Conservation (phyloP, 2,113 vertebrate genomes). For the Silurus glanis region DNA sequence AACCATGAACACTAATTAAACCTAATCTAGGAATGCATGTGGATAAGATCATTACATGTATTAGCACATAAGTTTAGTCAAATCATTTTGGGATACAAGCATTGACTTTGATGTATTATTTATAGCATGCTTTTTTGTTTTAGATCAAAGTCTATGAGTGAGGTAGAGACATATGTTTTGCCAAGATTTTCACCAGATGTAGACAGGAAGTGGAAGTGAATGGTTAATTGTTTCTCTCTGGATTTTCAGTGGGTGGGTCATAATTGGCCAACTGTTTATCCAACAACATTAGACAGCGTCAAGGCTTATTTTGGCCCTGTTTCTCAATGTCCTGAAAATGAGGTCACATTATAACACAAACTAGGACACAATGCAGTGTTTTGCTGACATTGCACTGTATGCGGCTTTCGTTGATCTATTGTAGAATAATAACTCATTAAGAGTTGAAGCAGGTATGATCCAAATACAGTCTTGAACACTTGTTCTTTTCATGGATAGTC, state of each 20-base stretch:
- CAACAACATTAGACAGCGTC: constrained; percentile 14
- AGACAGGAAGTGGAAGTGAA: constrained; percentile 38
- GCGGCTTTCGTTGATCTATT: neutral
- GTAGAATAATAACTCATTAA: neutral
- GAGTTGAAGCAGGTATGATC: neutral
- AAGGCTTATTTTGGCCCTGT: neutral
- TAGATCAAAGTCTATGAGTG: constrained; percentile 16
- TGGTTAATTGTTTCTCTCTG: constrained; percentile 24
- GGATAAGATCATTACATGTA: neutral
- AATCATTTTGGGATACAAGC: neutral
- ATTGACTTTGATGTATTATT: constrained; percentile 1
- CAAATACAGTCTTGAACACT: neutral
- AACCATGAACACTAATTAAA: neutral
- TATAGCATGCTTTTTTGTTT: neutral
- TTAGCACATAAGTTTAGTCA: neutral
- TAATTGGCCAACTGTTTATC: constrained; percentile 24
- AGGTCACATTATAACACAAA: constrained; percentile 25
- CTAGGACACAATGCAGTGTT: neutral
- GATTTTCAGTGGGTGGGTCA: constrained; percentile 27
- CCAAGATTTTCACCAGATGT: constrained; percentile 9
- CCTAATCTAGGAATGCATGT: neutral
- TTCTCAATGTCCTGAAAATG: constrained; percentile 25
- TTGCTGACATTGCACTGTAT: neutral
- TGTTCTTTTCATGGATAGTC: constrained; percentile 3
- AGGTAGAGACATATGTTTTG: constrained; percentile 28